phyloP scores from a whole-genome alignment of 2,113 vertebrate genomes.

The Acrocephalus kingi region DNA sequence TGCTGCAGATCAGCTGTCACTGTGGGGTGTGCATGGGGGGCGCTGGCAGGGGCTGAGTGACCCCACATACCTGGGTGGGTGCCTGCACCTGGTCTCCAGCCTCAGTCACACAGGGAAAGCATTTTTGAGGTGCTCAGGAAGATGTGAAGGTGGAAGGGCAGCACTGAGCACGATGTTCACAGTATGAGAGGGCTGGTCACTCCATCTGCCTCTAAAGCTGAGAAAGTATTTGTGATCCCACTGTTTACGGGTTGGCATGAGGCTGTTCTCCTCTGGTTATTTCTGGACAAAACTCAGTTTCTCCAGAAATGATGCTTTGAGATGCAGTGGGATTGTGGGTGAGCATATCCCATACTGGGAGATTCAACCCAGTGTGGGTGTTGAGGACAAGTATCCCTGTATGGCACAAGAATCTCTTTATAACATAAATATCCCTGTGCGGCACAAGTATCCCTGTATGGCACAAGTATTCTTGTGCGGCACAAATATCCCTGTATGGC shows the following conservation, averaged over 20 bases:
- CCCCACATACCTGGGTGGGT: background rate
- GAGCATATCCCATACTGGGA: background rate
- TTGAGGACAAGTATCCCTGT: background rate
- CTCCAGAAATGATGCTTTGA: background rate
- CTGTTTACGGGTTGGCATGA: background rate
- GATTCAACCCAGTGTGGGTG: no score
- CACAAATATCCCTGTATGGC: background rate
- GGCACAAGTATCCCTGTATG: background rate
- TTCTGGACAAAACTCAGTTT: background rate
- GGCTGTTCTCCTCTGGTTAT: background rate
- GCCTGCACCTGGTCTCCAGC: background rate
- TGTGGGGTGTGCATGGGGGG: background rate
- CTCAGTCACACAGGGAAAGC: background rate
- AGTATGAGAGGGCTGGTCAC: background rate
- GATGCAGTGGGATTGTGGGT: background rate
- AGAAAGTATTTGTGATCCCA: background rate
- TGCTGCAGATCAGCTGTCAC: background rate
- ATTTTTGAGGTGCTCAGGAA: background rate
- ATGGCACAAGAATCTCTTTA: background rate
- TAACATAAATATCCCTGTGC: background rate
- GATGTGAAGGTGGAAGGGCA: background rate
- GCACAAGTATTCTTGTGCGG: background rate
- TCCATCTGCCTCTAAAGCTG: background rate
- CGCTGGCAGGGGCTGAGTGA: background rate
- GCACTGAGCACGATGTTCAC: rapidly evolving